Percentiles rank a stretch among this genome's conserved stretches.
Evolutionary conservation across 2,113 vertebrate genomes (phyloP).

Genomic region (Pimephales promelas): DNA sequence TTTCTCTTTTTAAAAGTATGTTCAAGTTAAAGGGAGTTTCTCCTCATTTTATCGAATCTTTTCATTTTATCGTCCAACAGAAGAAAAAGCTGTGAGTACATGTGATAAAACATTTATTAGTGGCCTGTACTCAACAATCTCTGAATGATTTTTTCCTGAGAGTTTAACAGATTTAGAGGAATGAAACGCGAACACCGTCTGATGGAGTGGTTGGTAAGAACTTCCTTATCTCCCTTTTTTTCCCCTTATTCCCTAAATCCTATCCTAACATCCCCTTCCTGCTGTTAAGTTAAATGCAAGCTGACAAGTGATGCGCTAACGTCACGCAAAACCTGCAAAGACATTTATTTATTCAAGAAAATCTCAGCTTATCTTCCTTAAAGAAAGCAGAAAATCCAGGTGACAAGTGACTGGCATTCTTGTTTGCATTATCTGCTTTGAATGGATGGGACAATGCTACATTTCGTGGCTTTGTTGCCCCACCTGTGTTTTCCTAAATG

Average conservation of each 20-base stretch:
- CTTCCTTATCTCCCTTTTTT: conserved; percentile 40
- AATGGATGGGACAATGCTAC: conserved; percentile 30
- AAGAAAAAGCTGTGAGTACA: too few species aligned
- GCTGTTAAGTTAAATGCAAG: conserved; percentile 29
- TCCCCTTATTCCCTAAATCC: conserved; percentile 28
- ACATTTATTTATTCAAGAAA: conserved; percentile 40
- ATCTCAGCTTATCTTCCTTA: conserved; percentile 21
- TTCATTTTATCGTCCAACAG: too few species aligned
- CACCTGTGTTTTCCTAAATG: conserved; percentile 57
- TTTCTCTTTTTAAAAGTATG: neutral
- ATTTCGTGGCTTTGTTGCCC: conserved; percentile 51
- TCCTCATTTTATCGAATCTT: too few species aligned
- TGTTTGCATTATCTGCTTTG: conserved; percentile 15
- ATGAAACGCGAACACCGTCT: neutral
- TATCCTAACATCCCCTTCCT: conserved; percentile 31
- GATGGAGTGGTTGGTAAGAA: conserved; percentile 32
- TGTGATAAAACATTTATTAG: neutral
- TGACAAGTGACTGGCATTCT: conserved; percentile 35
- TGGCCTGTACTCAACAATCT: neutral
- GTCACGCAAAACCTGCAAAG: conserved; percentile 23
- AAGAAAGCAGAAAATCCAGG: conserved; percentile 10
- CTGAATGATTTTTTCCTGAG: neutral
- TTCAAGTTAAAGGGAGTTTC: neutral
- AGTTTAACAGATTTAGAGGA: neutral
- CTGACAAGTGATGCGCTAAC: conserved; percentile 20